These are phyloP conservation scores for Cosmia trapezina DNA, from an alignment of 2,888 invertebrate genomes.

Conservation along the genomic window DNA sequence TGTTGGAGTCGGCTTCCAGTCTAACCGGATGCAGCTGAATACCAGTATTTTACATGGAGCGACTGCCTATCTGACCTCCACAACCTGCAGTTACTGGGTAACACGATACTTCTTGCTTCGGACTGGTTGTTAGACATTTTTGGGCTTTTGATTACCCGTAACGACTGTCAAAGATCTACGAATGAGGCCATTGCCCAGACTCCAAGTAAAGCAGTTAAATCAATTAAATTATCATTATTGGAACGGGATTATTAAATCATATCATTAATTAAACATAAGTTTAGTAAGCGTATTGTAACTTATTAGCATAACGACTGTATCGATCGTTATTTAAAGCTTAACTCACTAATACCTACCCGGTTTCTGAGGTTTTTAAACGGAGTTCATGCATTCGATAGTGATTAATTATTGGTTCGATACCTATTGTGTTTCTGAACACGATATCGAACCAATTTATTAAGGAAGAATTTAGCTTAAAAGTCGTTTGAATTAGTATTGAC, in stretches of 20 bases:
- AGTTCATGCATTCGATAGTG: too few species aligned
- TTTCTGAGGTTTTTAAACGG: too few species aligned
- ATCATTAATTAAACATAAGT: constrained; percentile 8
- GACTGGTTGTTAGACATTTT: neutral
- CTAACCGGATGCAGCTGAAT: neutral
- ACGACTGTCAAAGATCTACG: neutral
- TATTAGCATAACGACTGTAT: constrained; percentile 13
- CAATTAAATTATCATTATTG: neutral
- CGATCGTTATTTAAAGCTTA: constrained; percentile 25
- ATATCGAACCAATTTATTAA: too few species aligned
- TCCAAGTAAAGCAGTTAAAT: neutral
- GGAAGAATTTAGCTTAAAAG: too few species aligned
- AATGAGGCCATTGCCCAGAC: too few species aligned
- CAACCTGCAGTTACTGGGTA: neutral
- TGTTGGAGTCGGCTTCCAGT: neutral
- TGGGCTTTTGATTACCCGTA: too few species aligned
- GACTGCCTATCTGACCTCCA: too few species aligned
- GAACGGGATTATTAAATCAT: neutral
- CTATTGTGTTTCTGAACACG: too few species aligned
- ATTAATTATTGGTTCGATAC: too few species aligned
- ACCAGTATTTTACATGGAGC: neutral
- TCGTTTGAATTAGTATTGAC: too few species aligned
- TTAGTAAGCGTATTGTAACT: constrained; percentile 27
- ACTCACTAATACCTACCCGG: constrained; percentile 2
- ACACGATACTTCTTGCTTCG: neutral